Evolutionary conservation across 1,140 invertebrate species (phyloP).

Genomic region (Lethocerus indicus): DNA sequence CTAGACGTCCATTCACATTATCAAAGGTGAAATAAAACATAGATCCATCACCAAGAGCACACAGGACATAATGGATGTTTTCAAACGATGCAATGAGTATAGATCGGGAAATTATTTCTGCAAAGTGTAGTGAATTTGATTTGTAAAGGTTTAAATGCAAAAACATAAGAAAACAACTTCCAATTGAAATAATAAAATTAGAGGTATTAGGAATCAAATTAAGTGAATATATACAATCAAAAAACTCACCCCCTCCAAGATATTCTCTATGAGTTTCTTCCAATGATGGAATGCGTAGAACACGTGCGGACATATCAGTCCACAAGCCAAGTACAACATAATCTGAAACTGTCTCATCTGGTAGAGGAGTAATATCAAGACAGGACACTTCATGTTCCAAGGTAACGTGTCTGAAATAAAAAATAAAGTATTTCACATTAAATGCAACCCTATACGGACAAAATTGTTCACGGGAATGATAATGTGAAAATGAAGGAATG

Average conservation of each 20-base stretch:
- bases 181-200: background rate
- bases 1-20: constrained; percentile 45
- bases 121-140: constrained; percentile 15
- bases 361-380: constrained; percentile 74
- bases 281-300: constrained; percentile 62
- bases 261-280: constrained; percentile 68
- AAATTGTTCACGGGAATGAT: constrained; percentile 3
- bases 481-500: background rate
- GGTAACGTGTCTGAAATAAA: constrained; percentile 33
- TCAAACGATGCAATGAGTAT: constrained; percentile 91
- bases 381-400: constrained; percentile 92
- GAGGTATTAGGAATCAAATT: background rate
- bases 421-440: constrained; percentile 2
- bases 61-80: constrained; percentile 62
- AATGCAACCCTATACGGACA: background rate
- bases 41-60: constrained; percentile 91
- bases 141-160: background rate
- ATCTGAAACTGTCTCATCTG: constrained; percentile 32
- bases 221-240: constrained; percentile 1
- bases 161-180: background rate
- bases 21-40: constrained; percentile 91
- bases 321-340: constrained; percentile 87
- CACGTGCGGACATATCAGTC: constrained; percentile 89
- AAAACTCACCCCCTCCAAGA: constrained; percentile 54
- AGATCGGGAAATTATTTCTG: constrained; percentile 88